Evolutionary conservation across 2,113 vertebrate species (phyloP).

Genomic region (Bubo bubo): DNA sequence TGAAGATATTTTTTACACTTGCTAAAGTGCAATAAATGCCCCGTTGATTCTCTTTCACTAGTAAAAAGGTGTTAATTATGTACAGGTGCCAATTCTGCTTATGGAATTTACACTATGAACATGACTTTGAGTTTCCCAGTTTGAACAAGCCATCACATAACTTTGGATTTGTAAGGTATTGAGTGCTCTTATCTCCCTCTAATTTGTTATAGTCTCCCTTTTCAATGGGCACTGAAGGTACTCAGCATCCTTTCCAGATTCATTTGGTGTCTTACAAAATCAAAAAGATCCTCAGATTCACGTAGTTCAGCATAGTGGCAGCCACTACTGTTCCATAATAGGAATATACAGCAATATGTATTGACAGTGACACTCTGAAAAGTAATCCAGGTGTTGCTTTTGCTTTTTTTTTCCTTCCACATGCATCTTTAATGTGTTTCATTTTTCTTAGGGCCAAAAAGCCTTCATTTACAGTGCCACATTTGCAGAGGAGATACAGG

Average conservation of each 20-base stretch:
- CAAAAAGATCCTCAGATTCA: not conserved
- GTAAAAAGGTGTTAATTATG: not conserved
- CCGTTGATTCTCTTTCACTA: not conserved
- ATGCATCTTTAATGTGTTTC: not conserved
- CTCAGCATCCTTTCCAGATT: not conserved
- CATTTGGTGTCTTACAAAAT: not conserved
- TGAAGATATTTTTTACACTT: not conserved
- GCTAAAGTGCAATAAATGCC: not conserved
- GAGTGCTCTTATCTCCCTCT: not conserved
- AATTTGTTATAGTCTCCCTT: not conserved
- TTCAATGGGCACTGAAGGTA: not conserved
- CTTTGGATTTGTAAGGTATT: not conserved
- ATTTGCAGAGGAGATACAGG: not conserved
- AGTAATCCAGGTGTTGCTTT: not conserved
- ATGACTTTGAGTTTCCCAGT: not conserved
- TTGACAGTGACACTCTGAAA: not conserved
- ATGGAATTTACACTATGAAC: not conserved
- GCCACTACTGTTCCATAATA: not conserved
- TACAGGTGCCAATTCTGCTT: not conserved
- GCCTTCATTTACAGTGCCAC: not conserved
- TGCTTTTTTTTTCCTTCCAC: not conserved
- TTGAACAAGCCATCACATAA: not conserved
- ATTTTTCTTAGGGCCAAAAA: not conserved
- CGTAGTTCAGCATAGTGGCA: not conserved
- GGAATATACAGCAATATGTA: not conserved